A percentile compares a stretch with the other conserved stretches of the same genome.
Conservation (phyloP, 2,797 vertebrate species). For the Oryzias dopingdopingensis region DNA sequence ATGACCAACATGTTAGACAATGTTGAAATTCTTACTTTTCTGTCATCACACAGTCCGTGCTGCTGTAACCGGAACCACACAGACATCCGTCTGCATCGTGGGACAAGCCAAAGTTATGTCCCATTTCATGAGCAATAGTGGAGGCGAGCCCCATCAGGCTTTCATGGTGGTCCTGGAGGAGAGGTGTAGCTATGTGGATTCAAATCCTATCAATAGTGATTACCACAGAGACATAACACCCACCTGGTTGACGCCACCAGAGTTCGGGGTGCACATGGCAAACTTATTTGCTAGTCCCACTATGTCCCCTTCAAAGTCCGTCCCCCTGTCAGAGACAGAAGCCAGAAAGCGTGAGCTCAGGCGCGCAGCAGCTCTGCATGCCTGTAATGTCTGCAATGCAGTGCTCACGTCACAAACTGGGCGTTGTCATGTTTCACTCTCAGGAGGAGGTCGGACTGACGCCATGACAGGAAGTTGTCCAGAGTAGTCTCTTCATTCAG, state of each 20-base stretch:
- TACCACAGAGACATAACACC: neutral
- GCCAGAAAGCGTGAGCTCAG: neutral
- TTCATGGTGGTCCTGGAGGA: conserved; percentile 80
- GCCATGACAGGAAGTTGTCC: conserved; percentile 85
- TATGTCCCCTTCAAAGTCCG: conserved; percentile 79
- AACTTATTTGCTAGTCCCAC: conserved; percentile 88
- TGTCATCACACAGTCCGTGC: conserved; percentile 84
- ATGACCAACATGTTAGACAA: conserved; percentile 7
- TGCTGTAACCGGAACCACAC: conserved; percentile 59
- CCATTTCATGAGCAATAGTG: conserved; percentile 94
- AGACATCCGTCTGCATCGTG: conserved; percentile 79
- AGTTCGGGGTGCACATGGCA: conserved; percentile 82
- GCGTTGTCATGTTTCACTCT: conserved; percentile 81
- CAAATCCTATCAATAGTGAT: neutral
- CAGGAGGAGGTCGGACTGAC: conserved; percentile 66
- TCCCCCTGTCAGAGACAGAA: conserved; percentile 69
- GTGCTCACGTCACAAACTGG: conserved; percentile 89
- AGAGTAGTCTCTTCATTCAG: conserved; percentile 70
- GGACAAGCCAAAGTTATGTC: conserved; percentile 91
- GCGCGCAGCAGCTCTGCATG: neutral
- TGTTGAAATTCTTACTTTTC: conserved; percentile 72
- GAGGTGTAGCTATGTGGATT: neutral
- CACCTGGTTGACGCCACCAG: conserved; percentile 89
- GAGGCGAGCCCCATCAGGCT: conserved; percentile 83
- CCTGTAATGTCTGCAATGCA: neutral